Conservation (phyloP, 2,888 invertebrate species). For the Xanthia togata region DNA sequence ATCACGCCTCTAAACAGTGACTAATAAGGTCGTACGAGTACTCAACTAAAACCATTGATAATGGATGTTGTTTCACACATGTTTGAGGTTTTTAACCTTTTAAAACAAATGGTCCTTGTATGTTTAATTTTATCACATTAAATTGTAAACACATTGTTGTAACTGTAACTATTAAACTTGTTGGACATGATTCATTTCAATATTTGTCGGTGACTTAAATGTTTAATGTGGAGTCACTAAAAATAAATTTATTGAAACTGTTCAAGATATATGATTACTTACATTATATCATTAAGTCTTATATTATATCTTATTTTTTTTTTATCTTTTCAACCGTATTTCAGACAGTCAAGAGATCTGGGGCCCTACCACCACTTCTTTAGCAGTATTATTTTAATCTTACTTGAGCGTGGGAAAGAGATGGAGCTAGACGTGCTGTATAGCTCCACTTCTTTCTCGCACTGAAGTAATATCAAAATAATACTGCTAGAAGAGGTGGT, state of each 20-base stretch:
- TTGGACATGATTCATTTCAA: conserved; percentile 30
- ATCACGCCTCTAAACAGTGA: conserved; percentile 12
- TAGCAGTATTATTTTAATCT: too few species aligned
- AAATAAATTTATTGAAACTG: neutral
- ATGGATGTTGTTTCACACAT: conserved; percentile 27
- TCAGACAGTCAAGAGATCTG: neutral
- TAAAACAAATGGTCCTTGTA: conserved; percentile 27
- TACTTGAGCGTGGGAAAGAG: too few species aligned
- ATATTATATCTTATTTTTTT: neutral
- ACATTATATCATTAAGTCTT: too few species aligned
- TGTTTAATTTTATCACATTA: conserved; percentile 27
- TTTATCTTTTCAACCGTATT: neutral
- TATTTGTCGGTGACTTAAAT: conserved; percentile 16
- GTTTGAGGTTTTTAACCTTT: conserved; percentile 39
- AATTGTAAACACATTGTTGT: conserved; percentile 50
- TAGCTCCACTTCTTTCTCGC: too few species aligned
- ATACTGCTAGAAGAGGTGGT: too few species aligned
- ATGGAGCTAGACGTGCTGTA: too few species aligned
- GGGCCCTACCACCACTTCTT: too few species aligned
- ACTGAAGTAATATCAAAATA: too few species aligned
- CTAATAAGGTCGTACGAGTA: conserved; percentile 21
- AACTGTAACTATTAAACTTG: conserved; percentile 23
- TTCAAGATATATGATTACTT: neutral
- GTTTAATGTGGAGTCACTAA: neutral
- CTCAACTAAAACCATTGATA: conserved; percentile 15